Evolutionary conservation across 1,140 invertebrate genomes (phyloP).

Genomic region (Conus ventricosus): DNA sequence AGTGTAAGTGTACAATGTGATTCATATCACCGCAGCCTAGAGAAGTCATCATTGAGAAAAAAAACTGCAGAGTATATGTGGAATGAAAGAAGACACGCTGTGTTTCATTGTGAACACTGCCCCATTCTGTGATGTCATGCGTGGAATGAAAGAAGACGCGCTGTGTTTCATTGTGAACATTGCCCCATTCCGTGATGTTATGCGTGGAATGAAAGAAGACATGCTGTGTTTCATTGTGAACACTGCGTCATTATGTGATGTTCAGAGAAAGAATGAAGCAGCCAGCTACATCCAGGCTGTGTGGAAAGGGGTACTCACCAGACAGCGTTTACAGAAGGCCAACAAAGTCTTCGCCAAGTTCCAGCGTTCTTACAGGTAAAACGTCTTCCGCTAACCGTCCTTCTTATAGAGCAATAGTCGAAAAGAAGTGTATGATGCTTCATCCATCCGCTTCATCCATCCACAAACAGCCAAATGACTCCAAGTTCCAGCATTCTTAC

Average conservation of each 20-base stretch:
- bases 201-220: no score
- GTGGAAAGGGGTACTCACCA: slow-evolving; percentile 67
- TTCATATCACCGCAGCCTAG: no score
- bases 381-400: not conserved
- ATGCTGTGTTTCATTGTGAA: not conserved
- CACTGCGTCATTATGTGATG: not conserved
- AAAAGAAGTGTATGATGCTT: no score
- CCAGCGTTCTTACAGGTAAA: slow-evolving; percentile 69
- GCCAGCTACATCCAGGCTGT: slow-evolving; percentile 68
- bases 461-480: no score
- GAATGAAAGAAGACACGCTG: no score
- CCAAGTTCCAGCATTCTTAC: slow-evolving; percentile 70
- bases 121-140: slow-evolving; percentile 12
- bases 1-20: no score
- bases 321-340: slow-evolving; percentile 64
- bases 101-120: not conserved
- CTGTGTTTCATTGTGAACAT: not conserved
- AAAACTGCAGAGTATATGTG: no score
- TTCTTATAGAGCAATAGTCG: no score
- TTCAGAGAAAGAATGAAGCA: slow-evolving; percentile 64
- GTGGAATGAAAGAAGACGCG: no score
- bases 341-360: slow-evolving; percentile 69
- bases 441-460: no score
- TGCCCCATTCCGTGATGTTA: slow-evolving; percentile 2
- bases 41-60: no score